A percentile compares a stretch with the other conserved stretches of the same genome.
Evolutionary conservation across 2,113 vertebrate species (phyloP).

Genomic region (Lamprologus ornatipinnis): DNA sequence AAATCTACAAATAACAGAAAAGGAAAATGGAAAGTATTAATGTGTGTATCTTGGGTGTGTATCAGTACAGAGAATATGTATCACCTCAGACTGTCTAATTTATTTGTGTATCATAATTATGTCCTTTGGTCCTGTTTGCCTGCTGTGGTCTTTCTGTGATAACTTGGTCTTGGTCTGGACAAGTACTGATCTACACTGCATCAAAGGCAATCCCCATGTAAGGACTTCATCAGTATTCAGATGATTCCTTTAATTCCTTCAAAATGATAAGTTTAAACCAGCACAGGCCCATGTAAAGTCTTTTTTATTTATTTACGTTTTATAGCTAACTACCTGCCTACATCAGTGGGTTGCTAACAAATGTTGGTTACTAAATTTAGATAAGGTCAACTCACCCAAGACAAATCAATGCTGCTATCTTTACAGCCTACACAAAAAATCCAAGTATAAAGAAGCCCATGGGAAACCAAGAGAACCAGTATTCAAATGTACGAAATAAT

Average conservation of each 20-base stretch:
- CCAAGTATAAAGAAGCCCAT: neutral
- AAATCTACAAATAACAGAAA: neutral
- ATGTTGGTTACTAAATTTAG: neutral
- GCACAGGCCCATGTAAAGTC: neutral
- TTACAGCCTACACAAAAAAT: neutral
- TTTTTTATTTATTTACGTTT: accelerated
- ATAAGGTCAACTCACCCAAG: neutral
- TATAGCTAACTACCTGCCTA: neutral
- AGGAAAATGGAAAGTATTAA: neutral
- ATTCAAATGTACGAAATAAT: neutral
- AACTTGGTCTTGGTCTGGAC: neutral
- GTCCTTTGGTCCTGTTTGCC: neutral
- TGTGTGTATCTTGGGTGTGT: neutral
- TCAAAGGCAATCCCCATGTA: neutral
- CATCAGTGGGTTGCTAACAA: neutral
- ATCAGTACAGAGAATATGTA: neutral
- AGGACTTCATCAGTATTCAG: neutral
- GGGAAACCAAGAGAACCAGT: neutral
- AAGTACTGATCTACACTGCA: neutral
- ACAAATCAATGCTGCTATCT: neutral
- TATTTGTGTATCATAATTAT: neutral
- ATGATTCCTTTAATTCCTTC: neutral
- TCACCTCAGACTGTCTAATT: neutral
- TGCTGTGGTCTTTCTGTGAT: neutral
- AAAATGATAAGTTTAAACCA: neutral